phyloP scores from a whole-genome alignment of 2,888 invertebrate genomes.

The Molorchus minor region DNA sequence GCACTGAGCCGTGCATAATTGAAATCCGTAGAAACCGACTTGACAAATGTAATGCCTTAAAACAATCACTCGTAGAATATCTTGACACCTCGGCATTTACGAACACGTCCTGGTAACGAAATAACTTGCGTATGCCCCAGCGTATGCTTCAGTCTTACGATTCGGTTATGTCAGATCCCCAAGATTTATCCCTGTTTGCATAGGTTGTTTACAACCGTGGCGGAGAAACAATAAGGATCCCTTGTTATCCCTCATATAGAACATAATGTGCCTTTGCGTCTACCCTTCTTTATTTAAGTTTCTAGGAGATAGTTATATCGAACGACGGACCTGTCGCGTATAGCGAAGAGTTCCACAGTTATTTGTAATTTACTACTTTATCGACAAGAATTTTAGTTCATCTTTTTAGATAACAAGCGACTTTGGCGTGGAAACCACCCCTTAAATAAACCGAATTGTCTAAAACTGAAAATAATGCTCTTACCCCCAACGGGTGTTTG shows the following conservation, averaged over 20 bases:
- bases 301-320: too few relatives aligned
- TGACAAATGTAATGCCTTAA: conserved; percentile 43
- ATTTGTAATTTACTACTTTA: too few relatives aligned
- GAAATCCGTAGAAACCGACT: conserved; percentile 43
- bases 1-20: conserved; percentile 40
- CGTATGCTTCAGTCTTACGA: conserved; percentile 5
- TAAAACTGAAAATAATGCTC: too few relatives aligned
- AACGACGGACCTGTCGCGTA: too few relatives aligned
- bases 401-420: too few relatives aligned
- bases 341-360: too few relatives aligned
- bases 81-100: conserved; percentile 26
- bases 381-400: too few relatives aligned
- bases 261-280: not conserved
- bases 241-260: conserved; percentile 26
- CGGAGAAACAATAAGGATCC: conserved; percentile 39
- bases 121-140: conserved; percentile 21
- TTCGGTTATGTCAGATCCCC: conserved; percentile 13
- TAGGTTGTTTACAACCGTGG: conserved; percentile 35
- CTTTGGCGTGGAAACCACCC: too few relatives aligned
- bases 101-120: conserved; percentile 17
- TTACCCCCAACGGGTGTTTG: too few relatives aligned
- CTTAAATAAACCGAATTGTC: too few relatives aligned
- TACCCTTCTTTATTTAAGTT: too few relatives aligned
- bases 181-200: conserved; percentile 36
- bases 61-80: conserved; percentile 25